phyloP scores from a whole-genome alignment of 1,140 invertebrate genomes.

The Drosophila azteca region DNA sequence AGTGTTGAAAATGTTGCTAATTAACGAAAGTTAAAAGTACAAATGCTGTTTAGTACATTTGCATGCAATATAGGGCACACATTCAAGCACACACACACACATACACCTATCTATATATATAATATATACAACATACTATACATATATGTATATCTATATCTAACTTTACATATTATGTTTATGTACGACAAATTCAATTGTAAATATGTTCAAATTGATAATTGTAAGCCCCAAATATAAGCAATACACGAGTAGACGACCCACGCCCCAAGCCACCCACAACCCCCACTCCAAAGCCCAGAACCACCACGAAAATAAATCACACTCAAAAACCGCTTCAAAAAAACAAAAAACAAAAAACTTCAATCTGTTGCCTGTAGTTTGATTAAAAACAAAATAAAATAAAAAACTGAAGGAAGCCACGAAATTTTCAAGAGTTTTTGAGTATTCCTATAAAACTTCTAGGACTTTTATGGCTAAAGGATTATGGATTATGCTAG shows the following conservation, averaged over 20 bases:
- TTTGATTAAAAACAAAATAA: conserved; percentile 39
- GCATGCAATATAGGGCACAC: conserved; percentile 58
- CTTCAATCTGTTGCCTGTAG: conserved; percentile 35
- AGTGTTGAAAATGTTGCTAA: conserved; percentile 63
- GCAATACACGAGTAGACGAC: conserved; percentile 43
- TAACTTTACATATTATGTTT: conserved; percentile 52
- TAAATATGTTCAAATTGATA: conserved; percentile 68
- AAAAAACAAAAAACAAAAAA: conserved; percentile 19
- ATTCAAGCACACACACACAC: conserved; percentile 28
- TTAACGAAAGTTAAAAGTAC: conserved; percentile 58
- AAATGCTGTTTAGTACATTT: conserved; percentile 75
- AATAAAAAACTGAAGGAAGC: conserved; percentile 8
- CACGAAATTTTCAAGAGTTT: not conserved
- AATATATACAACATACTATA: not conserved
- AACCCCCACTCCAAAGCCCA: conserved; percentile 18
- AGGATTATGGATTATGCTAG: no score
- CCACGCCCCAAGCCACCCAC: conserved; percentile 17
- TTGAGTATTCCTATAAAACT: no score
- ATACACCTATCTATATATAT: conserved; percentile 35
- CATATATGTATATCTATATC: conserved; percentile 21
- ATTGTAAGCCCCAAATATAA: conserved; percentile 43
- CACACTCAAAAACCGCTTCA: conserved; percentile 62
- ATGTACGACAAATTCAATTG: conserved; percentile 65
- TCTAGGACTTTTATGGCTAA: no score
- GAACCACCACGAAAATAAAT: not conserved